These are phyloP conservation scores for Paralinhomoeus sp. DNA, from an alignment of 2,888 invertebrate species.

Conservation along the genomic window DNA sequence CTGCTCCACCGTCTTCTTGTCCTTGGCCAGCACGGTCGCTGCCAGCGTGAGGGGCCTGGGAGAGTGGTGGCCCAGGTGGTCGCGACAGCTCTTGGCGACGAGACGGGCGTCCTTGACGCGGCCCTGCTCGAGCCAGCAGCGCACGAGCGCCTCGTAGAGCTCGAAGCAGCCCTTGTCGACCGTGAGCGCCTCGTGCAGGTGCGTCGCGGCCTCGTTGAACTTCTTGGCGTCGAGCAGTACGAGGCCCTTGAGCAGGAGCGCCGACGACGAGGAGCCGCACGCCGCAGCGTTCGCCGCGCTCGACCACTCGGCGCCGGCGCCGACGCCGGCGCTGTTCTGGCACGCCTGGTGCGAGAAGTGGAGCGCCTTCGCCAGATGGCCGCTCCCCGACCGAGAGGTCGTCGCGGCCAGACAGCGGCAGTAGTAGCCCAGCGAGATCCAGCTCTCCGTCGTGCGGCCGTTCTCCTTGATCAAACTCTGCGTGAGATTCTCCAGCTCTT, in stretches of 20 bases:
- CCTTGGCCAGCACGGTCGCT: slow-evolving; percentile 24
- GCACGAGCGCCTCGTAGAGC: slow-evolving; percentile 12
- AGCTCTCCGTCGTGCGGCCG: slow-evolving; percentile 24
- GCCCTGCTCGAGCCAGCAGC: slow-evolving; percentile 20
- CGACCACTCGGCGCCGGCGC: no score
- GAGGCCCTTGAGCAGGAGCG: slow-evolving; percentile 25
- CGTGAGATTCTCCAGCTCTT: slow-evolving; percentile 24
- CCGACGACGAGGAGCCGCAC: slow-evolving; percentile 17
- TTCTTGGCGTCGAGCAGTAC: slow-evolving; percentile 25
- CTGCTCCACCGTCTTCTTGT: slow-evolving; percentile 18
- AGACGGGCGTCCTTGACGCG: slow-evolving; percentile 24
- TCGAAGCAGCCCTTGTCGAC: neutral
- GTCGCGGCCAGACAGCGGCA: no score
- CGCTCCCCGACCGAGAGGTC: no score
- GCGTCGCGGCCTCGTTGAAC: slow-evolving; percentile 22
- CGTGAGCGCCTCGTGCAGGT: slow-evolving; percentile 25
- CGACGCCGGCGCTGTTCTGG: no score
- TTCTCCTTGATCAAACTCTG: slow-evolving; percentile 22
- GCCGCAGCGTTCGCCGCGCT: no score
- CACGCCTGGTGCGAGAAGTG: no score
- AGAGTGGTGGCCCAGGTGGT: slow-evolving; percentile 23
- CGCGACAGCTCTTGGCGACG: slow-evolving; percentile 24
- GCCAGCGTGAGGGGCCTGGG: slow-evolving; percentile 24
- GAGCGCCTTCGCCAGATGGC: no score
- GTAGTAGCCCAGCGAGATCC: slow-evolving; percentile 27